phyloP scores from a whole-genome alignment of 2,888 invertebrate species.

The Drosophila mayaguana region DNA sequence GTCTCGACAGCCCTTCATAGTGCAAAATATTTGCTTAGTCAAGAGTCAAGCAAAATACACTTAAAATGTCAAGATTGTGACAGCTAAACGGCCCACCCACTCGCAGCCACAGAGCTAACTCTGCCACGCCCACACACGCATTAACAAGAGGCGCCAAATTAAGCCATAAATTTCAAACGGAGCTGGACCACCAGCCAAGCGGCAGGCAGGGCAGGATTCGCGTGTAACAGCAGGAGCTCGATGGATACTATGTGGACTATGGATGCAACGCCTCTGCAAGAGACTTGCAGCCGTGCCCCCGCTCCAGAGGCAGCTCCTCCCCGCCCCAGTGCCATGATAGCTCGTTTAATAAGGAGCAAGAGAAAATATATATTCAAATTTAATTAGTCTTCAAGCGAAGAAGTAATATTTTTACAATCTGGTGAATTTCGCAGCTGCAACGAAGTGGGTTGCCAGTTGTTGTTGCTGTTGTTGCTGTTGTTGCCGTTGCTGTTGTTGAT shows the following conservation, averaged over 20 bases:
- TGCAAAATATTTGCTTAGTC: constrained; percentile 65
- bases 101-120: constrained; percentile 19
- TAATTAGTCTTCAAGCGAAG: constrained; percentile 83
- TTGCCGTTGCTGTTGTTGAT: constrained; percentile 48
- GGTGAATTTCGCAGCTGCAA: constrained; percentile 76
- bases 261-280: constrained; percentile 56
- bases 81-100: constrained; percentile 66
- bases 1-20: constrained; percentile 47
- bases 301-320: neutral
- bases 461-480: constrained; percentile 39
- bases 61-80: constrained; percentile 72
- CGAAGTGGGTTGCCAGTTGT: constrained; percentile 53
- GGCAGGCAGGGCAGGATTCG: constrained; percentile 9
- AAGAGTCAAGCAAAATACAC: constrained; percentile 61
- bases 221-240: constrained; percentile 56
- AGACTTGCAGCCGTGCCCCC: constrained; percentile 36
- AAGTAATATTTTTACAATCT: constrained; percentile 79
- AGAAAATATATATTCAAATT: constrained; percentile 72
- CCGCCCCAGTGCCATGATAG: neutral
- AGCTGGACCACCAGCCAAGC: constrained; percentile 71
- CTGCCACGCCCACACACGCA: constrained; percentile 67
- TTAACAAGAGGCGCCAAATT: constrained; percentile 75
- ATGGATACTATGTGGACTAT: constrained; percentile 18
- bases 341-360: constrained; percentile 61
- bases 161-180: constrained; percentile 73